Evolutionary conservation across 1,140 invertebrate species (phyloP).

Genomic region (Pemphigus obesinymphae): DNA sequence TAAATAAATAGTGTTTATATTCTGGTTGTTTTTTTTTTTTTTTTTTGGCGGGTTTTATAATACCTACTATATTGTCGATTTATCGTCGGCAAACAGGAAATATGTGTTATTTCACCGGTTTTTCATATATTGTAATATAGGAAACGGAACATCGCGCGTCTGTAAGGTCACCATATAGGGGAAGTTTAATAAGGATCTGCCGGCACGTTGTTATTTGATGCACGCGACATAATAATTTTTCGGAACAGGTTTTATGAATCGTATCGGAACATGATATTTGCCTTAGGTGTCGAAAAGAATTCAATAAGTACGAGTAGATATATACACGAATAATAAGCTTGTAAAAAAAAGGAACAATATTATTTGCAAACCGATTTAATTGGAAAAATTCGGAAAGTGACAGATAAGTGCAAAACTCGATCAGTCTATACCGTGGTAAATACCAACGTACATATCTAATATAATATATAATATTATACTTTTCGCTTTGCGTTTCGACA

Average conservation of each 20-base stretch:
- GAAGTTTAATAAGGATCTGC: background rate
- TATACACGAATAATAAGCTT: too few species aligned
- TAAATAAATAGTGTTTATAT: too few species aligned
- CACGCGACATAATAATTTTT: background rate
- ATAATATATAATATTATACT: background rate
- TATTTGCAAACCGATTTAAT: background rate
- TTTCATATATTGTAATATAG: background rate
- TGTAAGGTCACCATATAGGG: background rate
- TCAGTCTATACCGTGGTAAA: background rate
- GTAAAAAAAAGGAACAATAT: too few species aligned
- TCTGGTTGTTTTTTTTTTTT: too few species aligned
- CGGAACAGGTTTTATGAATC: constrained; percentile 15
- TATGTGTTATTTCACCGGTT: background rate
- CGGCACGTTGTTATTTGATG: background rate
- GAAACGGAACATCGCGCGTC: background rate
- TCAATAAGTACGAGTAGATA: too few species aligned
- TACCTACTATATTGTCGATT: background rate
- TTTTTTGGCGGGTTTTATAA: background rate
- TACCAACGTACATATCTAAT: too few species aligned
- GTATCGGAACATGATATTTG: too few species aligned
- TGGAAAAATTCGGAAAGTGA: too few species aligned
- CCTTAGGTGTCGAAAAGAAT: too few species aligned
- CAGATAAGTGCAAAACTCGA: too few species aligned
- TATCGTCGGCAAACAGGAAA: background rate
- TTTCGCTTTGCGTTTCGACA: background rate